These are phyloP conservation scores for Notocelia uddmanniana DNA, from an alignment of 2,888 invertebrate species.

Conservation along the genomic window DNA sequence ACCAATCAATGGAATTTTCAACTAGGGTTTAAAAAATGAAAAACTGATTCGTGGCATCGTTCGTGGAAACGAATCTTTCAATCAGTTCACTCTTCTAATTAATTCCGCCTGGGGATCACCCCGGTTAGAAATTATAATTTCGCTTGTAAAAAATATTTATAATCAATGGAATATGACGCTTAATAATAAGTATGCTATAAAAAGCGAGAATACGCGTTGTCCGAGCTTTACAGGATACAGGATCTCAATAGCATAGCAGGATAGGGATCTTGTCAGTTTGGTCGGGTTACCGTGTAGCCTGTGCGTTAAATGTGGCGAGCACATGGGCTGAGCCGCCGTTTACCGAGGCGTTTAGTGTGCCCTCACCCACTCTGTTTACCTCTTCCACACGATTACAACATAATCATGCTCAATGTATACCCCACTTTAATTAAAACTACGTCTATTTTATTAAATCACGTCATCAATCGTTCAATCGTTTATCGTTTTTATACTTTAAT, in stretches of 20 bases:
- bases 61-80: too few relatives aligned
- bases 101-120: too few relatives aligned
- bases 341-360: slow-evolving; percentile 54
- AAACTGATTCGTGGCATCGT: too few relatives aligned
- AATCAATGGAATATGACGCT: not conserved
- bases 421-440: not conserved
- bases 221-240: slow-evolving; percentile 26
- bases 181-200: not conserved
- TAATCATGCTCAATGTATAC: slow-evolving; percentile 33
- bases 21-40: too few relatives aligned
- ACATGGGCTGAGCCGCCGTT: slow-evolving; percentile 66
- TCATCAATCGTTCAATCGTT: too few relatives aligned
- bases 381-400: slow-evolving; percentile 40
- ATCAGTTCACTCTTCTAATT: too few relatives aligned
- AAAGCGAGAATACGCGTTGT: slow-evolving; percentile 8
- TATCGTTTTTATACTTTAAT: too few relatives aligned
- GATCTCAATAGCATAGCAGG: too few relatives aligned
- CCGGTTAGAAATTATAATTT: too few relatives aligned
- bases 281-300: slow-evolving; percentile 48
- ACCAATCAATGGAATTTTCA: too few relatives aligned
- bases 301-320: slow-evolving; percentile 72
- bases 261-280: not conserved
- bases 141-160: too few relatives aligned
- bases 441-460: not conserved
- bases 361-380: slow-evolving; percentile 44